These are phyloP conservation scores for Sarcophilus harrisii DNA, from an alignment of 2,797 vertebrate genomes.

Conservation along the genomic window DNA sequence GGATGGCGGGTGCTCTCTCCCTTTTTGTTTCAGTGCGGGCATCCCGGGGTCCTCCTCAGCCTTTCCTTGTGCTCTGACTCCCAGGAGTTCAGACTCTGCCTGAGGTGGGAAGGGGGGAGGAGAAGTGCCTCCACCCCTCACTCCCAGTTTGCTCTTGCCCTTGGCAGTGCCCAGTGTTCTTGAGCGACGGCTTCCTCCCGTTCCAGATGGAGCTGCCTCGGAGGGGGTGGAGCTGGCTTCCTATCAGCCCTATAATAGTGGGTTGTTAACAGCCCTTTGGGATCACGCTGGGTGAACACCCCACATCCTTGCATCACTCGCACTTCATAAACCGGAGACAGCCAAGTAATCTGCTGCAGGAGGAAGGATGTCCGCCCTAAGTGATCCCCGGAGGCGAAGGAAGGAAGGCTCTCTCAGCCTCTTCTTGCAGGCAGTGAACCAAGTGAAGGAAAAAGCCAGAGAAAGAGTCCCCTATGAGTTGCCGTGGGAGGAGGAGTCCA, in stretches of 20 bases:
- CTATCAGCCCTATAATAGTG: not conserved
- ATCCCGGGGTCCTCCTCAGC: not conserved
- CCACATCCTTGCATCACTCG: not conserved
- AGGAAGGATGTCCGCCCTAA: not conserved
- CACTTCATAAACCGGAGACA: slow-evolving; percentile 1
- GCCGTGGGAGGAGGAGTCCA: not conserved
- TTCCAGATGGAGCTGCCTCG: not conserved
- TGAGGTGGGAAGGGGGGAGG: not conserved
- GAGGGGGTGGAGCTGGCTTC: not conserved
- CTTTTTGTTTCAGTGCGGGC: not conserved
- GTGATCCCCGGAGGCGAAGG: not conserved
- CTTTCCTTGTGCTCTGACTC: not conserved
- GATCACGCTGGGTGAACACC: not conserved
- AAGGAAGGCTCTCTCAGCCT: not conserved
- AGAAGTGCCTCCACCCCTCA: not conserved
- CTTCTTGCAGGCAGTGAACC: not conserved
- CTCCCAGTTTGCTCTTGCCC: not conserved
- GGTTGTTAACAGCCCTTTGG: slow-evolving; percentile 11
- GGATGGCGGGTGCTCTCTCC: not conserved
- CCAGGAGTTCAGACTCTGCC: not conserved
- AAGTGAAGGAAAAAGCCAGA: not conserved
- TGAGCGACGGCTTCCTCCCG: not conserved
- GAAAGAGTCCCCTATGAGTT: not conserved
- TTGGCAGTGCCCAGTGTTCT: not conserved
- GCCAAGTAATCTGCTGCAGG: not conserved